Base-by-base conservation (phyloP, 2,113 vertebrate species). In the Coptodon bakossiorum region DNA sequence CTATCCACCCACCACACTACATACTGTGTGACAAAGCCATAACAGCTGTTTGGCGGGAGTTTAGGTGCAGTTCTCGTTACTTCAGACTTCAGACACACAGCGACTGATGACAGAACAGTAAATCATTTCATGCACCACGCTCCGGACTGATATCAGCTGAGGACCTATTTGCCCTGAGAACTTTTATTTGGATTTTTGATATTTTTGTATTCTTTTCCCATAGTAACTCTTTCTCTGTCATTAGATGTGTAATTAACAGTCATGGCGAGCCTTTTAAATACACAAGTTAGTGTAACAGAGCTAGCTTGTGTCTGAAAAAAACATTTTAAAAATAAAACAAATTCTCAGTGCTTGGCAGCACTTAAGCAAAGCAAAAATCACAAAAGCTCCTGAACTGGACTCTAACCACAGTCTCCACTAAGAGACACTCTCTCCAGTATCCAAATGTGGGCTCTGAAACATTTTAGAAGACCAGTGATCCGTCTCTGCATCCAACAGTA, bases 71-170 rank as follows among this genome's bases (percentile, higher is more conserved):
- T 13, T 71, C 12, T 24, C 9, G 5, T 2, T 71, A 24, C 38
- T 24, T 4, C 59, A 63, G 31, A 36, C 31, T 63, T 63, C 13
- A 71, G 66, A 14, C n/a, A 24, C 36, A 71, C 19, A 9, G 12
- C 7, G 7, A 22, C 66, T 73, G 40, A 43, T 71, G 66, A 71
- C n/a, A 45, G 68, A 45, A 45, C 38, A 45, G 68, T 45, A 45
- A 71, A 71, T 43, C 36, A 2, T 24, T 71, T 71, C 7, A 40
- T 24, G 5, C 12, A 22, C 36, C 36, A 71, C 7, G 2, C 63
- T 24, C 19, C 0, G 5, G n/a, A 24, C 19, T 1, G 19, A 68
- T 14, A 68, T 40, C 63, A 68, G 36, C n/a, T 40, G 11, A 68
- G 19, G 11, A 68, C 34, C 63, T 68, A 13, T 68, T 68, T 40